Percentiles rank a stretch among this genome's conserved stretches.
These are phyloP conservation scores for Philaethria dido DNA, from an alignment of 2,888 invertebrate species.

Conservation along the genomic window DNA sequence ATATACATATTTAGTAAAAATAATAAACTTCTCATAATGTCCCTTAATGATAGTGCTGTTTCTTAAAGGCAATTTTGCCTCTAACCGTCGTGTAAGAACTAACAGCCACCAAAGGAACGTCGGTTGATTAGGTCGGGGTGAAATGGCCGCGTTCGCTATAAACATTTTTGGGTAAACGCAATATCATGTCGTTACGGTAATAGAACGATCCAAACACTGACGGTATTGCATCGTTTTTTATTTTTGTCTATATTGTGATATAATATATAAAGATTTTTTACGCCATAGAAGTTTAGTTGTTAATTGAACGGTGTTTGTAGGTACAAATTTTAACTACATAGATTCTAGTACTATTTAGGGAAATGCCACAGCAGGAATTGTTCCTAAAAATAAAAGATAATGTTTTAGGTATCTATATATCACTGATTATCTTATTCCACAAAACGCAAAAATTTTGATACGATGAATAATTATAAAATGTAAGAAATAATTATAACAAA, in stretches of 20 bases:
- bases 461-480: too few species aligned
- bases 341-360: too few species aligned
- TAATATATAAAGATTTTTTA: neutral
- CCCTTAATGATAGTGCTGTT: slow-evolving; percentile 22
- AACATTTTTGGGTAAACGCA: slow-evolving; percentile 80
- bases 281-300: neutral
- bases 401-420: too few species aligned
- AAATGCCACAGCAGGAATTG: too few species aligned
- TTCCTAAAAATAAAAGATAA: too few species aligned
- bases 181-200: slow-evolving; percentile 79
- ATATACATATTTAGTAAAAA: neutral
- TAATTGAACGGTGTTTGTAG: neutral
- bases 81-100: slow-evolving; percentile 47
- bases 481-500: too few species aligned
- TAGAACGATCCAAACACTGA: slow-evolving; percentile 61
- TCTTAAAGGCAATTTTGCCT: slow-evolving; percentile 44
- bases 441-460: too few species aligned
- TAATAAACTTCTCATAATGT: slow-evolving; percentile 16
- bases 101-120: slow-evolving; percentile 55
- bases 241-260: slow-evolving; percentile 20
- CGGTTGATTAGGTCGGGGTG: slow-evolving; percentile 73
- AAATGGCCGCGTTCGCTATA: slow-evolving; percentile 68
- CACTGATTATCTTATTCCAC: too few species aligned
- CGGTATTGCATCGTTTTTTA: slow-evolving; percentile 31
- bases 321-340: neutral